Base-by-base conservation (phyloP, 2,888 invertebrate genomes). In the Atethmia centrago region DNA sequence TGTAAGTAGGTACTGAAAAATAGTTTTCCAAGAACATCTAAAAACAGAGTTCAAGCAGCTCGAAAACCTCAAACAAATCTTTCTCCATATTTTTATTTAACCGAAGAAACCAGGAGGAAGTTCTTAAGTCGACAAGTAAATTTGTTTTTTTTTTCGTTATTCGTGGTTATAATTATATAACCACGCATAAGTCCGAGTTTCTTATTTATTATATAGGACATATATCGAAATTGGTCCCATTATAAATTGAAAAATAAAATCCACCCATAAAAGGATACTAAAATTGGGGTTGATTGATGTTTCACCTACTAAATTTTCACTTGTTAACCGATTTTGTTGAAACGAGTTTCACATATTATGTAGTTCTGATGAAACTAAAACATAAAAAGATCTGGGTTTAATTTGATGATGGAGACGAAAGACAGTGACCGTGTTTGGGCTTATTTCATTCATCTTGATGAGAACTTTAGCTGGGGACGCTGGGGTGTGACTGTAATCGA, bases 41-140 rank as follows among this genome's bases (percentile, higher is more conserved):
- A 40, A 25, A 49, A 47, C 21, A n/a, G 3, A 49, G 16, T 36
- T 36, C 21, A 49, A 36, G 10, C 5, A 47, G 3, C 25, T 40
- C 36, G 3, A 47, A 65, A 77, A 68, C 25, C 62, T 53, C 21
- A 56, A 65, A 56, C 28, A 66, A 63, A 82, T 69, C 53, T 28
- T 81, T 82, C 10, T 51, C 47, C n/a, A 65, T n/a, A 65, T 61
- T 70, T 36, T 36, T 36, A 36, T 12, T 25, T 19, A 42, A 42
- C 12, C 19, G 19, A 25, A 5, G 3, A 19, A 40, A 40, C 0
- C 31, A 36, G 4, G 5, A 21, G 19, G 9, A 36, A 1, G 4
- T 59, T 61, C 10, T 21, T 21, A 58, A 36, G 14, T 36, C 36
- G n/a, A 36, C 8, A 4, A 7, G n/a, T 36, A 40, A n/a, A 36